phyloP scores from a whole-genome alignment of 2,888 invertebrate species.

The Blastobasis lacticolella region DNA sequence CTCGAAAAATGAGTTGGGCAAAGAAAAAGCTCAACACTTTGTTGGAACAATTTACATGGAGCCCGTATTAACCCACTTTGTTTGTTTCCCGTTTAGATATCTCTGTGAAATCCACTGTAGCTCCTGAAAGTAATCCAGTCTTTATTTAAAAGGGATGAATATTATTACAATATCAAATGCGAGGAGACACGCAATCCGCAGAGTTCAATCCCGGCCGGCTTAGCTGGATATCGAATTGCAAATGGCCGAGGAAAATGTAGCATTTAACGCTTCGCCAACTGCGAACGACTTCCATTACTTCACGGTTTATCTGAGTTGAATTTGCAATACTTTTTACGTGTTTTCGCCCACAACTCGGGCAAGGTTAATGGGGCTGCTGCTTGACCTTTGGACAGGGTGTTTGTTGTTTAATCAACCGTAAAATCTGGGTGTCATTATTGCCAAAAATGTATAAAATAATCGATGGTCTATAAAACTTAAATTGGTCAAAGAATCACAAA shows the following conservation, averaged over 20 bases:
- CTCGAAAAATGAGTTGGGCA: too few relatives aligned
- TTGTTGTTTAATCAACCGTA: too few relatives aligned
- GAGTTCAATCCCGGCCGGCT: slow-evolving; percentile 58
- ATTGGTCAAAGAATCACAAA: too few relatives aligned
- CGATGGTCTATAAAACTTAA: too few relatives aligned
- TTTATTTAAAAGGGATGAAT: slow-evolving; percentile 48
- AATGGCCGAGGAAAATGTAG: slow-evolving; percentile 66
- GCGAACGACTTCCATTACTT: slow-evolving; percentile 47
- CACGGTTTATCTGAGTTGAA: slow-evolving; percentile 35
- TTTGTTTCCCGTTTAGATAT: slow-evolving; percentile 6
- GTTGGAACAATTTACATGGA: too few relatives aligned
- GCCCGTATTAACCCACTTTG: neutral
- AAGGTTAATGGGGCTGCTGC: too few relatives aligned
- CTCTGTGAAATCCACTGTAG: slow-evolving; percentile 5
- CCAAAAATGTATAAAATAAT: too few relatives aligned
- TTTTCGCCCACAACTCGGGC: neutral
- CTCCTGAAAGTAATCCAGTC: slow-evolving; percentile 30
- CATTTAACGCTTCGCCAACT: slow-evolving; percentile 67
- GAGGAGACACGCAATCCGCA: slow-evolving; percentile 47
- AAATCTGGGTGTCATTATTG: too few relatives aligned
- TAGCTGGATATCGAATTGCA: slow-evolving; percentile 68
- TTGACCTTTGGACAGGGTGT: too few relatives aligned
- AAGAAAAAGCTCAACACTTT: too few relatives aligned
- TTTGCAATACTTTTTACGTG: slow-evolving; percentile 2
- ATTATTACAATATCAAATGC: slow-evolving; percentile 53